Evolutionary conservation across 2,113 vertebrate species (phyloP).

Genomic region (Heptranchias perlo): DNA sequence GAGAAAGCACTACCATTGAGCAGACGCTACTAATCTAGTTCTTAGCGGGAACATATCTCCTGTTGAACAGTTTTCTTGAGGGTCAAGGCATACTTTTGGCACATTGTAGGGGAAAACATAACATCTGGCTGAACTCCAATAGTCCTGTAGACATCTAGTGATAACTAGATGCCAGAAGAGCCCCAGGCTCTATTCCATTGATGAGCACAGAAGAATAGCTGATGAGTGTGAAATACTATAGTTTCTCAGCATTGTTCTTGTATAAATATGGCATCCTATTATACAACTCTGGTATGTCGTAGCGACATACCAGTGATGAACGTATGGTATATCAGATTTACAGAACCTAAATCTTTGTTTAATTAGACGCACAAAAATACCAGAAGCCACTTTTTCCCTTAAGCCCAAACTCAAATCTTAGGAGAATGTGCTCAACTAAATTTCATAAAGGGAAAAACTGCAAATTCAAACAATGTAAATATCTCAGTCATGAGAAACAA

Average conservation of each 20-base stretch:
- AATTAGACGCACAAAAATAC: neutral
- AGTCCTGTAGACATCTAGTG: neutral
- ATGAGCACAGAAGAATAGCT: neutral
- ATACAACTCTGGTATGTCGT: neutral
- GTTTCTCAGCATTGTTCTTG: neutral
- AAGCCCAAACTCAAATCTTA: neutral
- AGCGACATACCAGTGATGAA: neutral
- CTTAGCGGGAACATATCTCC: no score
- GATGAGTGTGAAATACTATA: neutral
- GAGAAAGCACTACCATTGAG: no score
- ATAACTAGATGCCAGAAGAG: neutral
- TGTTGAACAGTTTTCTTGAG: no score
- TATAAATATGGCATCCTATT: no score
- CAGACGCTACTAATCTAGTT: no score
- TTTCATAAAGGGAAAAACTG: neutral
- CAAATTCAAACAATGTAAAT: neutral
- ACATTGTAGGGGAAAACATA: neutral
- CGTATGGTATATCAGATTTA: neutral
- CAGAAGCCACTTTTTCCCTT: neutral
- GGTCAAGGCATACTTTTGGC: no score
- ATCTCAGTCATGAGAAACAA: neutral
- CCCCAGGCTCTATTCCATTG: neutral
- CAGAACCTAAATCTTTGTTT: neutral
- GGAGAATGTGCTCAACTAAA: neutral
- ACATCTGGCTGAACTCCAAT: neutral